Base-by-base conservation (phyloP, 1,140 invertebrate genomes). In the Meteorus sp. region DNA sequence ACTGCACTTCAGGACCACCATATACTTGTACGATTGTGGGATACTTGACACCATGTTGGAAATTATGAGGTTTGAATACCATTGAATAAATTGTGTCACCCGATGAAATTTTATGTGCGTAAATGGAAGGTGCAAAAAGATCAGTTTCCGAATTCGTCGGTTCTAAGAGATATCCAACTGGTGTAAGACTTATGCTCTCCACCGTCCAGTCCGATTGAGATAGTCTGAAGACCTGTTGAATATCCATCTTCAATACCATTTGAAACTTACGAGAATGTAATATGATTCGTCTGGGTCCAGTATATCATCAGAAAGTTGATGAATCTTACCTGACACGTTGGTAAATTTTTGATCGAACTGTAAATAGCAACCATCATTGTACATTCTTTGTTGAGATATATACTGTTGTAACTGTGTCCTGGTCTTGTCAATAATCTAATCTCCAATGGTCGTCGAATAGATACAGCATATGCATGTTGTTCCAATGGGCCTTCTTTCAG, bases 11-110 rank as follows among this genome's bases (percentile, higher is more conserved):
- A 0, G 97, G 97, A 9, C 97, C 97, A 20, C 95, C 97, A 76
- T 99, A 99, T 13, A 99, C 92, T 77, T 97, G 95, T 11, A 99
- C 82, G 54, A 99, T 88, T 1, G 95, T 96, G 1, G 97, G 97
- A 82, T 97, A 97, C 59, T 92, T 91, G 27, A 85, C 78, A 7
- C 88, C 89, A 5, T 84, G 74, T 67, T 89, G 83, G 66, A 88
- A 91, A 74, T 89, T 88, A 66, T 89, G 86, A 0, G 94, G 94
- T 65, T 92, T 89, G 77, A 96, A 97, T 47, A 97, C 87, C 89
- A 97, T 94, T 2, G 93, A 93, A 76, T 95, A 94, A 33, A 95
- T 82, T 1, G 85, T 83, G 53, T 90, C 87, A 22, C 90, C 92
- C 9, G 85, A 86, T 59, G 83, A 84, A 55, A 91, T 85, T 67